Evolutionary conservation across 2,888 invertebrate genomes (phyloP).

Genomic region (Nezara viridula): DNA sequence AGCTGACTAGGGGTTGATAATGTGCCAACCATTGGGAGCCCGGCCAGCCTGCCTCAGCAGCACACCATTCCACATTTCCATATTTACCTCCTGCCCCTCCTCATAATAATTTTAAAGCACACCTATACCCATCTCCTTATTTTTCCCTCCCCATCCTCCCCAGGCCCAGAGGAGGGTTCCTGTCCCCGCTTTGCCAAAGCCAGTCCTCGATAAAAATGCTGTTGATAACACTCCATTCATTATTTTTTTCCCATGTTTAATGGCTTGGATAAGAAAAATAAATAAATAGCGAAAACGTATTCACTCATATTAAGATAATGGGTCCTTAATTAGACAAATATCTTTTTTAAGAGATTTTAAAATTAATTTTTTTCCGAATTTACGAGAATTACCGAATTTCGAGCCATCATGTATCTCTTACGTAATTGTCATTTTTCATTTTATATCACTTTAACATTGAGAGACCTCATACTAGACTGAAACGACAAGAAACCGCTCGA

Average conservation of each 20-base stretch:
- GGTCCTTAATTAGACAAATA: too few relatives aligned
- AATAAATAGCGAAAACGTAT: too few relatives aligned
- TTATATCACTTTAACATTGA: too few relatives aligned
- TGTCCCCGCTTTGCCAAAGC: background rate
- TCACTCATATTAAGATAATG: too few relatives aligned
- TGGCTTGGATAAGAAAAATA: too few relatives aligned
- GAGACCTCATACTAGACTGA: too few relatives aligned
- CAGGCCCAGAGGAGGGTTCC: background rate
- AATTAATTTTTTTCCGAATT: too few relatives aligned
- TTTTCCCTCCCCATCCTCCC: background rate
- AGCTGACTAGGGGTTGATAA: constrained; percentile 31
- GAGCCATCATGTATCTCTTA: too few relatives aligned
- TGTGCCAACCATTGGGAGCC: constrained; percentile 5
- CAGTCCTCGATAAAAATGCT: background rate
- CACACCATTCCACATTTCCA: background rate
- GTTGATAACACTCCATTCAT: background rate
- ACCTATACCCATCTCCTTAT: constrained; percentile 1
- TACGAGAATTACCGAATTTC: too few relatives aligned
- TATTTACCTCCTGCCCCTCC: background rate
- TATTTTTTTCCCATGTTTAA: background rate
- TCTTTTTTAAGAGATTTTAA: too few relatives aligned
- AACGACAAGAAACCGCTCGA: too few relatives aligned
- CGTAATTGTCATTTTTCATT: too few relatives aligned
- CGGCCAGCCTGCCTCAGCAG: constrained; percentile 47
- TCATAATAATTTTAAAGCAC: constrained; percentile 47